Conservation (phyloP, 1,140 invertebrate genomes). For the Musca vetustissima region DNA sequence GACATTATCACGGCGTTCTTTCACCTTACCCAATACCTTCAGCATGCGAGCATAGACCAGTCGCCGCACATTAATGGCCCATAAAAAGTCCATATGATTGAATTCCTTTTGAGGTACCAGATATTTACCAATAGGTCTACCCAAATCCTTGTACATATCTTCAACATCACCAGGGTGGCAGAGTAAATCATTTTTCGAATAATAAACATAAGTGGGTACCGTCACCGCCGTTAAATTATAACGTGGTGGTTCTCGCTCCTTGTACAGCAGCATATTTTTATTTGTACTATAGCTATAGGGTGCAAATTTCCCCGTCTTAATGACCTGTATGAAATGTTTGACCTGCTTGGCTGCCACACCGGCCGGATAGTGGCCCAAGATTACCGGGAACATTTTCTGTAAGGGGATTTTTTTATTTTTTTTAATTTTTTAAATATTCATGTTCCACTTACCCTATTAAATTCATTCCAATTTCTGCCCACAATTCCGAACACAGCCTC, state of each 20-base stretch:
- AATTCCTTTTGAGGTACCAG: conserved; percentile 61
- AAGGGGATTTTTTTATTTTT: too few species aligned
- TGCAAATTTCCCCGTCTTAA: conserved; percentile 44
- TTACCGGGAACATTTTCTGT: conserved; percentile 68
- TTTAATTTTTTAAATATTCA: too few species aligned
- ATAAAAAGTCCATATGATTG: conserved; percentile 70
- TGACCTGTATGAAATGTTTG: conserved; percentile 53
- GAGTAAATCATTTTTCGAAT: conserved; percentile 63
- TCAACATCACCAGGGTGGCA: conserved; percentile 66
- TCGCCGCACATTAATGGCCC: conserved; percentile 63
- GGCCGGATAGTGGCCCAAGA: conserved; percentile 69
- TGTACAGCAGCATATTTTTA: conserved; percentile 59
- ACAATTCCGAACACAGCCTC: conserved; percentile 52
- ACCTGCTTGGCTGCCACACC: conserved; percentile 53
- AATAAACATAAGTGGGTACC: conserved; percentile 66
- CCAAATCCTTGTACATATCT: conserved; percentile 59
- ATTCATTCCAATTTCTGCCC: conserved; percentile 51
- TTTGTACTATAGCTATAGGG: conserved; percentile 49
- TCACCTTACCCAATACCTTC: conserved; percentile 57
- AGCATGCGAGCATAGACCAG: conserved; percentile 64
- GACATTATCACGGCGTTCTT: conserved; percentile 4
- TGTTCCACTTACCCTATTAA: conserved; percentile 49
- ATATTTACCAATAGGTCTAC: conserved; percentile 61
- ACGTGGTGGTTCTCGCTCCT: conserved; percentile 57
- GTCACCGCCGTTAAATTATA: conserved; percentile 66